A percentile compares a stretch with the other conserved stretches of the same genome.
phyloP scores from a whole-genome alignment of 2,888 invertebrate species.

The Acanthosepion pharaonis region DNA sequence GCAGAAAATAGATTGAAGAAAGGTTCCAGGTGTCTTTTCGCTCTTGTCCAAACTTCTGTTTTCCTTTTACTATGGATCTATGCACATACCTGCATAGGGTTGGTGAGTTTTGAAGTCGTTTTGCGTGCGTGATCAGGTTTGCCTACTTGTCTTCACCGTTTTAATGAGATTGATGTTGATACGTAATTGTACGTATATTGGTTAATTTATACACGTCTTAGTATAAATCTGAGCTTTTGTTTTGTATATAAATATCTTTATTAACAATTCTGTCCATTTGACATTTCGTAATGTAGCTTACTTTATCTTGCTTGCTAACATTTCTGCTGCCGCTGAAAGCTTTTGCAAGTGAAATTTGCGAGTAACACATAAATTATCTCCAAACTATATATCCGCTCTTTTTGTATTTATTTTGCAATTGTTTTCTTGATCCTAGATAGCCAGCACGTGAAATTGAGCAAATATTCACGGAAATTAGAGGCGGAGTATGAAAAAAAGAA shows the following conservation, averaged over 20 bases:
- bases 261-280: neutral
- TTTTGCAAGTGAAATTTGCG: neutral
- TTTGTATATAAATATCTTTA: neutral
- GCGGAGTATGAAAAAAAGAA: too few species aligned
- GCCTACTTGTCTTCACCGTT: too few species aligned
- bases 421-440: neutral
- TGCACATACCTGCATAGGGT: too few species aligned
- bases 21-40: too few species aligned
- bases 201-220: too few species aligned
- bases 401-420: neutral
- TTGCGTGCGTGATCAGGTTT: too few species aligned
- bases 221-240: neutral
- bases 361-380: neutral
- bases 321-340: neutral
- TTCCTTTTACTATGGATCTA: too few species aligned
- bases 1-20: too few species aligned
- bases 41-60: too few species aligned
- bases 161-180: too few species aligned
- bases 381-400: neutral
- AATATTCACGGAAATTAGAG: too few species aligned
- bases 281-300: neutral
- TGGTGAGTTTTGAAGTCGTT: too few species aligned
- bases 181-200: neutral
- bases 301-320: neutral
- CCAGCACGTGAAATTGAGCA: neutral